phyloP scores from a whole-genome alignment of 2,797 vertebrate species.

The Malacoctenus gilli region DNA sequence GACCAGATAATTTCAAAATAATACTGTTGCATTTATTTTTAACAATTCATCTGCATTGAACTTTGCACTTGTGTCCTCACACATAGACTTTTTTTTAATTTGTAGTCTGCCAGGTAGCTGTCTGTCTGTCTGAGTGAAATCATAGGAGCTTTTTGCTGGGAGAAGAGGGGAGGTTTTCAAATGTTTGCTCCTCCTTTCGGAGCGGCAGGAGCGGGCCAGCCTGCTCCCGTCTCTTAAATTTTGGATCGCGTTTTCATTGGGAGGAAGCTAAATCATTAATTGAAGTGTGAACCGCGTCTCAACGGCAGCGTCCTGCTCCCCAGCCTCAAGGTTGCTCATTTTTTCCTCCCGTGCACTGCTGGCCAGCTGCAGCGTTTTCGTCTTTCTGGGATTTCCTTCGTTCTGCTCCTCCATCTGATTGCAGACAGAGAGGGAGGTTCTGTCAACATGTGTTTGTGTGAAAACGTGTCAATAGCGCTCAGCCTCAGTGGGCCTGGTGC shows the following conservation, averaged over 20 bases:
- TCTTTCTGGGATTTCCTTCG: no score
- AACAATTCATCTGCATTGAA: no score
- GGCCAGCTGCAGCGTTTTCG: constrained; percentile 7
- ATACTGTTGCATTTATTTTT: no score
- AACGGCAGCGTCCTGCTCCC: constrained; percentile 12
- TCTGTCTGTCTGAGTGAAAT: not conserved
- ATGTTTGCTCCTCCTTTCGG: constrained; percentile 26
- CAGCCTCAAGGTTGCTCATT: constrained; percentile 8
- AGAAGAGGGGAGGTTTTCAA: constrained; percentile 13
- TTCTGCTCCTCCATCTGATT: constrained; percentile 4
- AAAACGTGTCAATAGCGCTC: constrained; percentile 31
- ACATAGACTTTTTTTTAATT: not conserved
- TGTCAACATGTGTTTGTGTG: constrained; percentile 35
- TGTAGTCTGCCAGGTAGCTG: not conserved
- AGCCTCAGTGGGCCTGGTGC: constrained; percentile 9
- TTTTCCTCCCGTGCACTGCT: not conserved
- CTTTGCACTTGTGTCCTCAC: not conserved
- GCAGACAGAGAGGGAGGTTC: constrained; percentile 8
- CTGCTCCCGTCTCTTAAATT: constrained; percentile 44
- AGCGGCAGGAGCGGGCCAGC: constrained; percentile 72
- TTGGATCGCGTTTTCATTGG: constrained; percentile 51
- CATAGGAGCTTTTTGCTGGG: not conserved
- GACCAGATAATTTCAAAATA: no score
- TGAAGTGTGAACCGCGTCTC: constrained; percentile 42
- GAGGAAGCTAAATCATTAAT: constrained; percentile 70